phyloP scores from a whole-genome alignment of 2,888 invertebrate genomes.

The Mechanitis mazaeus region DNA sequence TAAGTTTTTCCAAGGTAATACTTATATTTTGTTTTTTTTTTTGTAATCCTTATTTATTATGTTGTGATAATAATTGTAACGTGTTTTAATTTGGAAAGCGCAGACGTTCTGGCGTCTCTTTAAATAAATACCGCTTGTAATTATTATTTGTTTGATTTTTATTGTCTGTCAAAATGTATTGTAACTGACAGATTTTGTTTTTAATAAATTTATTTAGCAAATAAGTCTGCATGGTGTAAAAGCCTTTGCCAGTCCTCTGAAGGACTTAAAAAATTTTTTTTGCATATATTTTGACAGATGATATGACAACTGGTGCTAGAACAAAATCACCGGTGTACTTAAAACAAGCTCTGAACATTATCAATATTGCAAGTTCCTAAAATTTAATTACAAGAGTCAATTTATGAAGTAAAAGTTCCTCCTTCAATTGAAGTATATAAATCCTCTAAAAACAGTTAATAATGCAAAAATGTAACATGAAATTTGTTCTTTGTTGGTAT shows the following conservation, averaged over 20 bases:
- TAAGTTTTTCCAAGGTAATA: slow-evolving; percentile 59
- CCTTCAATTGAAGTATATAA: neutral
- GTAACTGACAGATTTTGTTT: slow-evolving; percentile 1
- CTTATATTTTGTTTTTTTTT: slow-evolving; percentile 46
- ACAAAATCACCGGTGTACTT: neutral
- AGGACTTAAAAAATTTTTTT: neutral
- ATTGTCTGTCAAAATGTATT: slow-evolving; percentile 10
- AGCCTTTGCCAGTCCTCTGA: no score
- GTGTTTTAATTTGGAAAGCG: slow-evolving; percentile 35
- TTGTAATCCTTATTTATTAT: slow-evolving; percentile 57
- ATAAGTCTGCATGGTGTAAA: no score
- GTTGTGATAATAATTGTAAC: slow-evolving; percentile 50
- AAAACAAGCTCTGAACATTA: neutral
- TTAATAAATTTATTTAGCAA: no score
- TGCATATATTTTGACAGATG: slow-evolving; percentile 14
- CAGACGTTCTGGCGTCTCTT: slow-evolving; percentile 26
- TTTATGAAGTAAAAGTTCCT: neutral
- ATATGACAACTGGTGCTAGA: slow-evolving; percentile 12
- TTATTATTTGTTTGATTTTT: slow-evolving; percentile 23
- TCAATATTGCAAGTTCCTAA: neutral
- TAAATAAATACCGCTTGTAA: slow-evolving; percentile 28
- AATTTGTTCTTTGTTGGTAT: no score
- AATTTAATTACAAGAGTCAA: neutral
- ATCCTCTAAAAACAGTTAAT: slow-evolving; percentile 4
- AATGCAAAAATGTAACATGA: slow-evolving; percentile 3